Evolutionary conservation across 2,113 vertebrate genomes (phyloP).

Genomic region (Suncus etruscus): DNA sequence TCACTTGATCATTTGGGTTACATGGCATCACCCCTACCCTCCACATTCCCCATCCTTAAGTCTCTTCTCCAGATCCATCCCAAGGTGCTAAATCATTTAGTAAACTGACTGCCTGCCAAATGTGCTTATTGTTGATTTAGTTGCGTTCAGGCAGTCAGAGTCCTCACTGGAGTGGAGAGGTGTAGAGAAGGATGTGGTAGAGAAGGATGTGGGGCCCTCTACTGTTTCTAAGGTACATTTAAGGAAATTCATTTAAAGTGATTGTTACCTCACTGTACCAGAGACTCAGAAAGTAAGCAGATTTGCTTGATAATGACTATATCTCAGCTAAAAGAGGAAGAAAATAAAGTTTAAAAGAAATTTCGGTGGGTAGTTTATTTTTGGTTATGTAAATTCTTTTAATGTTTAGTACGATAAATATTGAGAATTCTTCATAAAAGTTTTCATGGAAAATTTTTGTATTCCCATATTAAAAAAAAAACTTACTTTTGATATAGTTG

Average conservation of each 20-base stretch:
- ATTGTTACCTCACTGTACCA: background rate
- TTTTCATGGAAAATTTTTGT: background rate
- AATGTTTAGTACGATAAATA: slow-evolving; percentile 12
- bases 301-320: background rate
- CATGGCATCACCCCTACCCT: background rate
- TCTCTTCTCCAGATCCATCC: slow-evolving; percentile 35
- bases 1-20: slow-evolving; percentile 53
- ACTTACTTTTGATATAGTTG: background rate
- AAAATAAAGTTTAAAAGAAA: slow-evolving; percentile 47
- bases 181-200: no score
- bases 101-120: slow-evolving; percentile 52
- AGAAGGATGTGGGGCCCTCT: background rate
- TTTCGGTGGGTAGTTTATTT: background rate
- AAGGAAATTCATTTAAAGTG: slow-evolving; percentile 3
- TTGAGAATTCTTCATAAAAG: background rate
- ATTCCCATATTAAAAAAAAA: background rate
- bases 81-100: slow-evolving; percentile 57
- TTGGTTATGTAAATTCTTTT: slow-evolving; percentile 6
- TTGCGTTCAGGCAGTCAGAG: slow-evolving; percentile 31
- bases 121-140: slow-evolving; percentile 57
- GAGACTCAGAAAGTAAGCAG: background rate
- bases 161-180: background rate
- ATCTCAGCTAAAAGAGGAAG: slow-evolving; percentile 42
- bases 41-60: background rate
- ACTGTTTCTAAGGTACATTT: slow-evolving; percentile 29